These are phyloP conservation scores for Drosophila truncata DNA, from an alignment of 1,140 invertebrate genomes.

Conservation along the genomic window DNA sequence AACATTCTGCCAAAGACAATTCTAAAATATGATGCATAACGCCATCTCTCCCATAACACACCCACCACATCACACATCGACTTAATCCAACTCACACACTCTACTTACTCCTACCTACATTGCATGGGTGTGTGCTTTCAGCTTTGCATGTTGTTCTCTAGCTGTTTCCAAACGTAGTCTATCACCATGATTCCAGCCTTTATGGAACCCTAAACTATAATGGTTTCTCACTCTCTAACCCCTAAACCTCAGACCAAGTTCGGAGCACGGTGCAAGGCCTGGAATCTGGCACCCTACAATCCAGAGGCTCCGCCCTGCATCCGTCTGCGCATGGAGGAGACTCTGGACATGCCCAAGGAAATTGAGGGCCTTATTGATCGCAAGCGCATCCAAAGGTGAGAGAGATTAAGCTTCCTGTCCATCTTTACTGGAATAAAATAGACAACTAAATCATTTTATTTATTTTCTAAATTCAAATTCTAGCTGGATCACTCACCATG, in stretches of 20 bases:
- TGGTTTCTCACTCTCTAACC: constrained; percentile 1
- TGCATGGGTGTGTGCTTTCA: constrained; percentile 63
- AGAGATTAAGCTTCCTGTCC: neutral
- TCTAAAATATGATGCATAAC: neutral
- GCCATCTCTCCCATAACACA: constrained; percentile 2
- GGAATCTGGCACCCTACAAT: constrained; percentile 88
- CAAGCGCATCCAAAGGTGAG: constrained; percentile 79
- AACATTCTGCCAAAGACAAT: constrained; percentile 11
- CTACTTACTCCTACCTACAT: constrained; percentile 23
- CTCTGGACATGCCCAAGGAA: constrained; percentile 80
- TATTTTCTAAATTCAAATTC: neutral
- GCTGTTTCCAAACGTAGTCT: constrained; percentile 17
- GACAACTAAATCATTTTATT: too few species aligned
- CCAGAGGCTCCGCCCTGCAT: constrained; percentile 86
- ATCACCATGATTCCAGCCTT: neutral
- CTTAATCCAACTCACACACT: constrained; percentile 1
- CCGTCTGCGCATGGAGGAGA: constrained; percentile 88
- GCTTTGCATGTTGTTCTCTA: constrained; percentile 65
- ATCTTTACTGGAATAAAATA: too few species aligned
- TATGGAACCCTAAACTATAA: neutral
- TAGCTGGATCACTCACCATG: constrained; percentile 85
- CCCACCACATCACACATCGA: constrained; percentile 16
- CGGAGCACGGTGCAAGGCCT: constrained; percentile 89
- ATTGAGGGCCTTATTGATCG: constrained; percentile 72
- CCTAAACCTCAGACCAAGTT: constrained; percentile 88